A percentile compares a stretch with the other conserved stretches of the same genome.
These are phyloP conservation scores for Spatulosminthurus flaviceps DNA, from an alignment of 2,888 invertebrate species.

Conservation along the genomic window DNA sequence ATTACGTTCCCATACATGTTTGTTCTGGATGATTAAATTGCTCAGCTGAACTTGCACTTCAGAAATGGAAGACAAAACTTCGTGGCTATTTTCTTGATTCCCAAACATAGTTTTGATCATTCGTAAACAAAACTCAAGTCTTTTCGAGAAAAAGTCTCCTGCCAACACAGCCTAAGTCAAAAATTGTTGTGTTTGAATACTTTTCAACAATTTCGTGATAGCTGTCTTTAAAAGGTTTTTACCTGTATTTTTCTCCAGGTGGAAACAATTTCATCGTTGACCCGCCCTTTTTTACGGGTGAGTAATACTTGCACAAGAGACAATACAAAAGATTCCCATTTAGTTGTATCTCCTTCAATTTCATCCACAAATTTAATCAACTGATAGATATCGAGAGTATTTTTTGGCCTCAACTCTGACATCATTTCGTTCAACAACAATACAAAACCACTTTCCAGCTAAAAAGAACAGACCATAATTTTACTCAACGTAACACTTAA, in stretches of 20 bases:
- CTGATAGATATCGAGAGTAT: not conserved
- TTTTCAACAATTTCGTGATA: too few species aligned
- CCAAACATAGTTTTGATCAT: not conserved
- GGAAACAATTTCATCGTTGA: not conserved
- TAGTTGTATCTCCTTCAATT: not conserved
- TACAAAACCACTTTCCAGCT: constrained; percentile 40
- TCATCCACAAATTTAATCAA: not conserved
- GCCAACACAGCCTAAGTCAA: too few species aligned
- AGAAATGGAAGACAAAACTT: not conserved
- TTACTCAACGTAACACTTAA: not conserved
- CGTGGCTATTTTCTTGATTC: not conserved
- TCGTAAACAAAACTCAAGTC: constrained; percentile 18
- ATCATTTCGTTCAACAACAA: constrained; percentile 11
- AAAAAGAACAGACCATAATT: not conserved
- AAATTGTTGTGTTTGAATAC: too few species aligned
- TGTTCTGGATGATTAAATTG: not conserved
- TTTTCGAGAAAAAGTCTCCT: not conserved
- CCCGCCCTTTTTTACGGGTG: too few species aligned
- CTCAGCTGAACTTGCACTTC: not conserved
- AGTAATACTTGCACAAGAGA: not conserved
- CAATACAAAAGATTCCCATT: not conserved
- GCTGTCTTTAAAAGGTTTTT: too few species aligned
- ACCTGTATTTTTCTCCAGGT: not conserved
- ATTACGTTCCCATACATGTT: not conserved
- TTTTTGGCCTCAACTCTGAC: not conserved